These are phyloP conservation scores for Cataglyphis livida DNA, from an alignment of 2,888 invertebrate genomes.

Conservation along the genomic window DNA sequence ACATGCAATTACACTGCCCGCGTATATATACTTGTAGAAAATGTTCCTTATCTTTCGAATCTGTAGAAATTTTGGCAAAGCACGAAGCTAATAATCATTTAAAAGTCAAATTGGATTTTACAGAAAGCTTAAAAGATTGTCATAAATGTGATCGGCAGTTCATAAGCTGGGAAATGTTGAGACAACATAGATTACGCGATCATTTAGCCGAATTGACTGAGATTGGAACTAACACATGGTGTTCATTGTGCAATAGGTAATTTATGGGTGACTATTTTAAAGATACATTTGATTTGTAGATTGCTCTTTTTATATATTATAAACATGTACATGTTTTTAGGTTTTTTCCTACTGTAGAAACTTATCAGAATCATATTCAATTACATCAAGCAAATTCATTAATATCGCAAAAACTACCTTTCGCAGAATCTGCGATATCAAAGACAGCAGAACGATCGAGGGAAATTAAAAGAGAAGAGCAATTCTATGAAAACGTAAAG, in stretches of 20 bases:
- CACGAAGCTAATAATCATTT: constrained; percentile 79
- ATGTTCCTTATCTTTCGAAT: constrained; percentile 75
- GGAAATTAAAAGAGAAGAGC: constrained; percentile 71
- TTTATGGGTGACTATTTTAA: neutral
- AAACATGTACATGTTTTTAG: constrained; percentile 60
- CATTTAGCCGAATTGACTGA: constrained; percentile 73
- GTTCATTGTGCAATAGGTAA: constrained; percentile 79
- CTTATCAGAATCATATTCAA: constrained; percentile 75
- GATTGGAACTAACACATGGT: constrained; percentile 77
- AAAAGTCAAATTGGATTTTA: constrained; percentile 78
- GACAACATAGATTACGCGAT: constrained; percentile 79
- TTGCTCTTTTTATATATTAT: constrained; percentile 15
- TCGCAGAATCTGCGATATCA: constrained; percentile 32
- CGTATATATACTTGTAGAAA: constrained; percentile 79
- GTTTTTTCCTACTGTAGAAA: constrained; percentile 77
- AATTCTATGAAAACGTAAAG: constrained; percentile 73
- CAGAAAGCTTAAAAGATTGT: constrained; percentile 77
- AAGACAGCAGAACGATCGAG: constrained; percentile 62
- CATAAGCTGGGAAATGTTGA: constrained; percentile 81
- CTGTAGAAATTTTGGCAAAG: constrained; percentile 79
- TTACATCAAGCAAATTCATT: constrained; percentile 71
- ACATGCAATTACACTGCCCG: constrained; percentile 80
- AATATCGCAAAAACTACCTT: constrained; percentile 19
- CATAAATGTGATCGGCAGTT: constrained; percentile 81
- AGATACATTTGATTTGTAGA: neutral